Evolutionary conservation across 2,888 invertebrate species (phyloP), one percentile per base, ranked within the genome.

Genomic region (Drosophila pullipes): DNA sequence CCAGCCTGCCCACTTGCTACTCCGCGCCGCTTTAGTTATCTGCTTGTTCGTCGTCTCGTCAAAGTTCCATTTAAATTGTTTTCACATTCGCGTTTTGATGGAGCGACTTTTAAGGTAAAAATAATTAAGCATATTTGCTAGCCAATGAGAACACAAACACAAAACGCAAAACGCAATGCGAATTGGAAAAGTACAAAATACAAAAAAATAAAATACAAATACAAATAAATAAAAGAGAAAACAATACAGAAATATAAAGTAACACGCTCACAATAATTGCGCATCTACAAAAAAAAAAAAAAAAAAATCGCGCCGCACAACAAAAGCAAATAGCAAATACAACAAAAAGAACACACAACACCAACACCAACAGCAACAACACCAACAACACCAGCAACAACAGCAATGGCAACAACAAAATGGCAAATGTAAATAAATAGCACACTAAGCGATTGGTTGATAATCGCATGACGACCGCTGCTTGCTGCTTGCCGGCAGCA

Each of bases 111-210:
- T 87, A 85, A 91, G 91, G 91, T 91, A 88, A 91, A 88, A 88
- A 88, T 88, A 91, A 91, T 88, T 91, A 88, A 90, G 83, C 90
- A 91, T 87, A 91, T 91, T 90, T 88, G 90, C 83, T 59, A 66
- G 66, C 72, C 69, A 57, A 88, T 52, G 62, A 68, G 76, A 71
- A 80, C 70, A 70, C 67, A 76, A 65, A 74, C 73, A 74, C 61
- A 69, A 82, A 84, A 78, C 74, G 76, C 90, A 89, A 77, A 84
- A 78, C 74, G 78, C 90, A 89, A 77, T 75, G 80, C 76, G 76
- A 91, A 84, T 91, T 74, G 80, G 75, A 82, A 86, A 76, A 74
- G 81, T 74, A 81, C 79, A 71, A 69, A 80, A 63, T 69, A 67
- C 60, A 60, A 59, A 67, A 47, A 69, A 69, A 53, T 59, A 74